Base-by-base conservation (phyloP, 2,113 vertebrate genomes). In the Chionodraco myersi region DNA sequence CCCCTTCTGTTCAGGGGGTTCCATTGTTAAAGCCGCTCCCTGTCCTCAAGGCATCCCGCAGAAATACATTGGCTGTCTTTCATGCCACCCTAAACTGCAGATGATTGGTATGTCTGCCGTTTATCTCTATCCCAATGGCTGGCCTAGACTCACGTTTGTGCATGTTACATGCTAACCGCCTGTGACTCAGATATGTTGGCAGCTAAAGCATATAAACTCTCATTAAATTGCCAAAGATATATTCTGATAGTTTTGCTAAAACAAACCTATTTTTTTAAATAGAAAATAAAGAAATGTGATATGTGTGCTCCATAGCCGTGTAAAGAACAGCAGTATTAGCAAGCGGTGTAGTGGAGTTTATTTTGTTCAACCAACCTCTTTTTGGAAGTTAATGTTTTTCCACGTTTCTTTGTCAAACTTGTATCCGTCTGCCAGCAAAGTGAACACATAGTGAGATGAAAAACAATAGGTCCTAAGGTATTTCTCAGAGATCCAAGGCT, bases 381-480 rank as follows among this genome's bases (percentile, higher is more conserved):
- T 96, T 87, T 95, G 84, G 90, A 99, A 99, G 23, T 69, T 54
- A 71, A 99, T 97, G 30, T 91, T 93, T 68, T 94, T 90, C 97
- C 97, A 99, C 45, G 93, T 96, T 18, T 93, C 90, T 2, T 82
- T 56, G 10, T 95, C 94, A 82, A 99, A 99, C 84, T 95, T 96
- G 92, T 98, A 99, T 23, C 97, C 98, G 0, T 93, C 91, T 10
- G 94, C 72, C 12, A 99, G 94, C 85, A 99, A 64, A 63, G 94
- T 93, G 87, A 96, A 95, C 79, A 98, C 90, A 21, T 97, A 99
- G 88, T 96, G 96, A 75, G 95, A 95, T 3, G 95, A 95, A 77
- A 94, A 98, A 85, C 98, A 99, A 78, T 97, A 97, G 11, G 96
- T 96, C 88, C 89, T 95, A 8, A 97, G 94, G 30, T 95, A 95